Conservation (phyloP, 2,797 vertebrate species). For the Urophycis tenuis region DNA sequence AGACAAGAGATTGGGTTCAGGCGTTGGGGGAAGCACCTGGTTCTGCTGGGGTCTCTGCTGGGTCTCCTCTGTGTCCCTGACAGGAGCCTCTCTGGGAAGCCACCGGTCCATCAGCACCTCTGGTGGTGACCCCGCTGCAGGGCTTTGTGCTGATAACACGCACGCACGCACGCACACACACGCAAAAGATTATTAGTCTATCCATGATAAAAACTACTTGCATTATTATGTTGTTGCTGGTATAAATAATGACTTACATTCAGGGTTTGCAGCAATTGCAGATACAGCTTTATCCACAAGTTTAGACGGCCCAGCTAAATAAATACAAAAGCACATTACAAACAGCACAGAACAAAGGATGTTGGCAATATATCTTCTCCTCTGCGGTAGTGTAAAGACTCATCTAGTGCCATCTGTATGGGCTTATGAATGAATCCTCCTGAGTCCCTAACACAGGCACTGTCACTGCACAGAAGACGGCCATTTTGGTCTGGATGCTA, state of each 20-base stretch:
- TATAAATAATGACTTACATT: constrained; percentile 48
- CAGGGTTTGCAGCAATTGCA: constrained; percentile 31
- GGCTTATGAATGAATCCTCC: background rate
- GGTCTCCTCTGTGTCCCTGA: constrained; percentile 29
- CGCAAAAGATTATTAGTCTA: background rate
- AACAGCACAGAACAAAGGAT: background rate
- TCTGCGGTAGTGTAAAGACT: background rate
- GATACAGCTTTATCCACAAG: constrained; percentile 54
- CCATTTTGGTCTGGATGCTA: no score
- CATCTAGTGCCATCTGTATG: background rate
- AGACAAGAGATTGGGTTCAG: background rate
- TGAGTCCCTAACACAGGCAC: background rate
- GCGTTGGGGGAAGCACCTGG: constrained; percentile 40
- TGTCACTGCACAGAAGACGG: background rate
- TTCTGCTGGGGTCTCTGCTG: constrained; percentile 23
- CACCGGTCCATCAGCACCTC: constrained; percentile 51
- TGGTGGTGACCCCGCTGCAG: constrained; percentile 40
- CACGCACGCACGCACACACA: constrained; percentile 26
- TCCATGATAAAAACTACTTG: background rate
- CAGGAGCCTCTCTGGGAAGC: constrained; percentile 37
- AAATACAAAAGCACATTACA: constrained; percentile 21
- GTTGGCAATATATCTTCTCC: background rate
- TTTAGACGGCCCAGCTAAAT: constrained; percentile 39
- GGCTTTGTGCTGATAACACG: constrained; percentile 52
- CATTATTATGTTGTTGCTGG: background rate